A percentile compares a stretch with the other conserved stretches of the same genome.
Conservation (phyloP, 2,888 invertebrate genomes). For the Myathropa florea region DNA sequence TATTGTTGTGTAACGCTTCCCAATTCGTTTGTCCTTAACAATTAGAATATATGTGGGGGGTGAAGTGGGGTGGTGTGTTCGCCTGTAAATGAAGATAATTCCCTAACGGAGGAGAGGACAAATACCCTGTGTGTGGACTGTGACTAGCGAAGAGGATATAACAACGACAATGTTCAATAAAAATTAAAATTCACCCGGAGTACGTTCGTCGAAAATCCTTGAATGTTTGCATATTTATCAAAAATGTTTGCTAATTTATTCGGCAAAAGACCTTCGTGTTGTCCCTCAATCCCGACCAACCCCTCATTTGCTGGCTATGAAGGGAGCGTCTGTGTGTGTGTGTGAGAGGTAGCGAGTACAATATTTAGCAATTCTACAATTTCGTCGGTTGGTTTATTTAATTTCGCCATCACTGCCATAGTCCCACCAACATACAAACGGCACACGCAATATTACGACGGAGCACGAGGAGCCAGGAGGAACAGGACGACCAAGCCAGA, state of each 20-base stretch:
- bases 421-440: neutral
- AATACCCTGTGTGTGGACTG: neutral
- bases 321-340: neutral
- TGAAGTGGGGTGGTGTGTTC: neutral
- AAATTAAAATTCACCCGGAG: constrained; percentile 70
- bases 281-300: neutral
- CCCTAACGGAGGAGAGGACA: constrained; percentile 1
- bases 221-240: constrained; percentile 71
- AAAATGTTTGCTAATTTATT: constrained; percentile 70
- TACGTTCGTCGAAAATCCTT: constrained; percentile 65
- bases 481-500: constrained; percentile 12
- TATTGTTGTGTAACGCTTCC: constrained; percentile 74
- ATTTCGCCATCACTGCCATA: constrained; percentile 30
- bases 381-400: constrained; percentile 66
- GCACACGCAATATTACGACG: neutral
- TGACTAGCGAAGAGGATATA: neutral
- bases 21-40: constrained; percentile 28
- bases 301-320: neutral
- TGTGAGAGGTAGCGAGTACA: neutral
- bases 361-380: constrained; percentile 67
- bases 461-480: neutral
- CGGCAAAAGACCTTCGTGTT: constrained; percentile 39
- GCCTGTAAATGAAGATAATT: constrained; percentile 37
- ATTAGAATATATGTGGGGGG: constrained; percentile 33
- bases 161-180: constrained; percentile 53